Percentiles rank a stretch among this genome's conserved stretches.
Evolutionary conservation across 2,888 invertebrate species (phyloP).

Genomic region (Lycocerus yunnanus): DNA sequence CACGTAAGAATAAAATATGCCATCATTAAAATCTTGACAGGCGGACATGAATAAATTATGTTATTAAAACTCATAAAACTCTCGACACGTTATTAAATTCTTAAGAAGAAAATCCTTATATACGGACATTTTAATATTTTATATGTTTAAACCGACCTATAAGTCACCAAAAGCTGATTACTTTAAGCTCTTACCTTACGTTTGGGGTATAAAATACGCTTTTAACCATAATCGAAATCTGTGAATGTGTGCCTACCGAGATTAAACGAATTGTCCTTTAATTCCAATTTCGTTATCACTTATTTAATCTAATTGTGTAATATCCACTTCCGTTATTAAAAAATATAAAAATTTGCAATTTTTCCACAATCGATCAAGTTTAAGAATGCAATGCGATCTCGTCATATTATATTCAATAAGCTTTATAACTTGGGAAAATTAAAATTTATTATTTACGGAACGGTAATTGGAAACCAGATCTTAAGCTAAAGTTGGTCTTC

Average conservation of each 20-base stretch:
- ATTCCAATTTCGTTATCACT: neutral
- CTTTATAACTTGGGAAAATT: conserved; percentile 21
- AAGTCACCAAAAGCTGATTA: conserved; percentile 48
- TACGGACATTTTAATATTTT: conserved; percentile 46
- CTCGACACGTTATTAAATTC: conserved; percentile 48
- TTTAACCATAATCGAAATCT: conserved; percentile 18
- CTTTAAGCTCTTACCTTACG: conserved; percentile 36
- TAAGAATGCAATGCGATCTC: neutral
- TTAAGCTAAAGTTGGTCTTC: conserved; percentile 21
- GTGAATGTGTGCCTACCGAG: conserved; percentile 3
- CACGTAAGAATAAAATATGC: conserved; percentile 38
- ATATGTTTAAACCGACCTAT: conserved; percentile 46
- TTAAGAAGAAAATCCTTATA: conserved; percentile 42
- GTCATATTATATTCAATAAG: conserved; percentile 13
- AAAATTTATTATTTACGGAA: conserved; percentile 30
- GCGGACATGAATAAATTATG: conserved; percentile 44
- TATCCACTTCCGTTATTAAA: neutral
- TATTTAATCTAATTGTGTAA: neutral
- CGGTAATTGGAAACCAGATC: conserved; percentile 28
- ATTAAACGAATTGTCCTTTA: conserved; percentile 1
- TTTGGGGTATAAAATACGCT: conserved; percentile 18
- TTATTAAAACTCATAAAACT: conserved; percentile 44
- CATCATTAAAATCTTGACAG: conserved; percentile 38
- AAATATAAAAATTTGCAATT: neutral
- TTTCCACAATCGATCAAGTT: neutral